Conservation (phyloP, 2,113 vertebrate genomes). For the Spilogale gracilis region DNA sequence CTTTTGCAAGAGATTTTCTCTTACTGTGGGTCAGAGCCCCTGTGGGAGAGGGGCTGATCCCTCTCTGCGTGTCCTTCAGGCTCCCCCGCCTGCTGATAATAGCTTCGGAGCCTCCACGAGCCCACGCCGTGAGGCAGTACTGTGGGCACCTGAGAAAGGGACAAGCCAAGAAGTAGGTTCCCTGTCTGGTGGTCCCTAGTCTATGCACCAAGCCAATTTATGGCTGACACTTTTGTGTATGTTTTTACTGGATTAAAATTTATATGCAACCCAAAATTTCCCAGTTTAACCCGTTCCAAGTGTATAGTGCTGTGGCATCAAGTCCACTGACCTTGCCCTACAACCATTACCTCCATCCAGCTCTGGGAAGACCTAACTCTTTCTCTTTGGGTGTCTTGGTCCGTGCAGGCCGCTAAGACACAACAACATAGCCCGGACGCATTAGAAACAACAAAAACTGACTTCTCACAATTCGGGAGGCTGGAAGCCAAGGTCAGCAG, state of each 20-base stretch:
- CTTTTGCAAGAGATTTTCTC: too few species aligned
- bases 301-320: not conserved
- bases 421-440: too few species aligned
- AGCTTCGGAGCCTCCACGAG: not conserved
- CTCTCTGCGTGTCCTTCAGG: too few species aligned
- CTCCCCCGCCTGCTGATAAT: not conserved
- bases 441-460: not conserved
- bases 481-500: not conserved
- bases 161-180: too few species aligned
- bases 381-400: not conserved
- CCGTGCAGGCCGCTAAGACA: not conserved
- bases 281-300: not conserved
- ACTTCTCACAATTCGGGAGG: rapidly evolving
- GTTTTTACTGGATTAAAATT: not conserved
- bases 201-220: not conserved
- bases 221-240: not conserved
- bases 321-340: not conserved
- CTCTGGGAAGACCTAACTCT: not conserved
- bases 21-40: not conserved
- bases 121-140: rapidly evolving
- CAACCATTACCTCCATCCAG: not conserved
- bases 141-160: not conserved
- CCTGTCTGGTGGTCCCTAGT: not conserved
- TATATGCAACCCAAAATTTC: not conserved
- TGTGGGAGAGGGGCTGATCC: not conserved